Base-by-base conservation (phyloP, 2,888 invertebrate genomes). In the Melieria crassipennis region DNA sequence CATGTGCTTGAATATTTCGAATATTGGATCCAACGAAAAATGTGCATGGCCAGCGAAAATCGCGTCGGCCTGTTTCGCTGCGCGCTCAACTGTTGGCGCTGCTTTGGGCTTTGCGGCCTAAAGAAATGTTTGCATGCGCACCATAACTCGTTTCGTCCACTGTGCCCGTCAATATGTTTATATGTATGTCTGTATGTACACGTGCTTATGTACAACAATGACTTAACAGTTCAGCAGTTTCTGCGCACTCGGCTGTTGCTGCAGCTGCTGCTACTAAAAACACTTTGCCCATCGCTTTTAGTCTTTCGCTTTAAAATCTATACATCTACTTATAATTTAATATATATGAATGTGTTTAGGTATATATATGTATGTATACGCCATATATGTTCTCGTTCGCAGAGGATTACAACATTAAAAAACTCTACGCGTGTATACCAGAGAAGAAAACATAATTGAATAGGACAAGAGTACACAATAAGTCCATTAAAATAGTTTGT, bases 201-300 rank as follows among this genome's bases (percentile, higher is more conserved):
- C 74, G 76, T 74, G 30, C 47, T 65, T 69, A 55, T 74, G 56
- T 75, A 75, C 70, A 65, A 70, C 73, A 76, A 67, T 74, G 73
- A 75, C 73, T 73, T 72, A 64, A 65, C 73, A 72, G 30, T 30
- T 30, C 30, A 30, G 30, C 30, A 30, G 30, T 30, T 30, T 30
- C 30, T 30, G 30, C 3, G 30, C 30, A 30, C 30, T 30, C 30
- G 30, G 30, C 30, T 30, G 30, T 30, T 30, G 3, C 30, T 30
- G 30, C 30, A 30, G 30, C 30, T 30, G 30, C 30, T 30, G 30
- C 30, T 30, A 30, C 30, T 30, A 30, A 30, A 30, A 30, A 30
- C 30, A 30, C 30, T 30, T 30, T 30, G 30, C 30, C 30, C 30
- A 2, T 2, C 30, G 30, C 30, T 30, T 30, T 30, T 30, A 75